Conservation (phyloP, 2,888 invertebrate species). For the Acleris laterana region DNA sequence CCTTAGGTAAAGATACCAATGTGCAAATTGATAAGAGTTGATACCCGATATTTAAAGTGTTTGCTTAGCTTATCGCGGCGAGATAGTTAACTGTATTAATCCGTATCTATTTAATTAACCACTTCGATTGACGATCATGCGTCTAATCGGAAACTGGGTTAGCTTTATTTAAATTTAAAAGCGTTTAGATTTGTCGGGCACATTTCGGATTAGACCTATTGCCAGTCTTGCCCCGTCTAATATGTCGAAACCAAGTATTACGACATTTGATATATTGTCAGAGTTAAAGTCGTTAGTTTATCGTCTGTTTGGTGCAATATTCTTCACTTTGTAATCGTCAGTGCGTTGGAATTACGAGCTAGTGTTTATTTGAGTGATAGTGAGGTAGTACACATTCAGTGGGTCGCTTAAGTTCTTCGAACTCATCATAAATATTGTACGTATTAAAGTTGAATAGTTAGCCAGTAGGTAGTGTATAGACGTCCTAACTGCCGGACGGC, state of each 20-base stretch:
- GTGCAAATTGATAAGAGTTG: not conserved
- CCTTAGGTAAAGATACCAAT: not conserved
- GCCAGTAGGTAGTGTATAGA: too few relatives aligned
- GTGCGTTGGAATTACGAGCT: slow-evolving; percentile 1
- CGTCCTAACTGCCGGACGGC: not conserved
- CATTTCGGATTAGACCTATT: not conserved
- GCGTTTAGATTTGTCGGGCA: not conserved
- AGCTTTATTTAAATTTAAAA: not conserved
- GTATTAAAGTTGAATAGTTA: too few relatives aligned
- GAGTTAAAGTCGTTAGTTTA: slow-evolving; percentile 14
- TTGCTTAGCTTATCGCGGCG: not conserved
- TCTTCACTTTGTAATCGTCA: not conserved
- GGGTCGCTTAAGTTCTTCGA: too few relatives aligned
- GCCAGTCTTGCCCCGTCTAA: not conserved
- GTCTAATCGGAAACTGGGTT: too few relatives aligned
- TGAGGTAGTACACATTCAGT: too few relatives aligned
- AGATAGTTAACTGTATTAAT: not conserved
- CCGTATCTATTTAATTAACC: slow-evolving; percentile 3
- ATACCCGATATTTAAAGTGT: slow-evolving; percentile 4
- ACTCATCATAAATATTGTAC: too few relatives aligned
- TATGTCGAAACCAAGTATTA: slow-evolving; percentile 11
- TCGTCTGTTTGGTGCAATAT: slow-evolving; percentile 12
- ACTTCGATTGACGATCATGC: not conserved
- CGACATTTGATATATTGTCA: slow-evolving; percentile 15
- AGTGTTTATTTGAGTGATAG: not conserved